Evolutionary conservation across 2,797 vertebrate species (phyloP), one percentile per base, ranked within the genome.

Genomic region (Parotocinclus haroldoi): DNA sequence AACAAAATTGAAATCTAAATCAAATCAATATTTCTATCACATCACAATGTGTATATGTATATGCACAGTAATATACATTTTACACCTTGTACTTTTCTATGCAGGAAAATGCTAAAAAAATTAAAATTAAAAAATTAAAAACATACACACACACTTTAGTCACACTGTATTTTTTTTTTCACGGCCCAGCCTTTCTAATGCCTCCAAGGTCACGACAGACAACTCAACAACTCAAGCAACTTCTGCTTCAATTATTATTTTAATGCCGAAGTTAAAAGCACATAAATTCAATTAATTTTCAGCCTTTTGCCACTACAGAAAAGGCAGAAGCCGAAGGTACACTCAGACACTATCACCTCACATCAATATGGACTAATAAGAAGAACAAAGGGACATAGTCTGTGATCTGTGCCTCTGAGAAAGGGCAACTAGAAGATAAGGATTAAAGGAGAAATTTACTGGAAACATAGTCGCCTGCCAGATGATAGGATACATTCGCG

Each of bases 231-330:
- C 78, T 80, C 78, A 42, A 54, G 76, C 77, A 61, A n/a, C 75
- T 57, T 56, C 56, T 74, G 77, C 76, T 84, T 81, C 87, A 87
- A 90, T 91, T 90, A 88, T 83, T 90, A 88, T 83, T 78, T 77
- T 88, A 89, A 89, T 88, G 86, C 84, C 84, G 88, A 87, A 88
- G 87, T 90, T 91, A 89, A 89, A 90, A 89, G 88, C 79, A 71
- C 66, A 75, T 80, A 80, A 89, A 90, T 88, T 90, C 81, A 91
- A 92, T 90, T 90, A 90, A 85, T 89, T 85, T 81, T 78, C 76
- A 80, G 71, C 72, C 81, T 88, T 89, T 88, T 86, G 77, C 84
- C 79, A 86, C 78, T 73, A 82, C 86, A 79, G 58, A 78, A 80
- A 82, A 76, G 73, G 74, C 69, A 80, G 81, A 78, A 79, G 66